These are phyloP conservation scores for Sipha maydis DNA, from an alignment of 2,888 invertebrate genomes.

Conservation along the genomic window DNA sequence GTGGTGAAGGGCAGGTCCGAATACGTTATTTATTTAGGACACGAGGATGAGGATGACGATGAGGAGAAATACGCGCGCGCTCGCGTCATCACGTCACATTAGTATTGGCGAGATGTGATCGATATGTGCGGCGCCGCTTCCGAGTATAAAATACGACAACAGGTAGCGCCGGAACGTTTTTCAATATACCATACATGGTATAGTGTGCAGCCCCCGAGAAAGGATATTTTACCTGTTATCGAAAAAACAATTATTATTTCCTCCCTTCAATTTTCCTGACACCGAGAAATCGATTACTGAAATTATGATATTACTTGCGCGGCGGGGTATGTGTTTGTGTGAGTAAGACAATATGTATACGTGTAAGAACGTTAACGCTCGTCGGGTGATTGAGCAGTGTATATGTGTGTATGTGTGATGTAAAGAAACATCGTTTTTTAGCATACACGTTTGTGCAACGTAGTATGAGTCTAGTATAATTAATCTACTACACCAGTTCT, in stretches of 20 bases:
- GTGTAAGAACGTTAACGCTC: too few species aligned
- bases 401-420: too few species aligned
- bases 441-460: too few species aligned
- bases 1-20: not conserved
- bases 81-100: slow-evolving; percentile 16
- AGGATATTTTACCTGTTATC: not conserved
- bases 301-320: not conserved
- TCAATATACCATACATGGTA: too few species aligned
- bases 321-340: too few species aligned
- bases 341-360: too few species aligned
- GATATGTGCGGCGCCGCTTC: not conserved
- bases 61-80: not conserved
- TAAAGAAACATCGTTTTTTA: too few species aligned
- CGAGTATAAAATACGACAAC: not conserved
- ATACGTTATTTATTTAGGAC: slow-evolving; percentile 38
- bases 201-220: not conserved
- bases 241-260: not conserved
- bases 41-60: too few species aligned
- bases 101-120: not conserved
- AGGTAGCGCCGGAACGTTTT: not conserved
- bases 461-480: too few species aligned
- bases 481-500: too few species aligned
- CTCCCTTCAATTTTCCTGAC: not conserved
- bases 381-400: too few species aligned
- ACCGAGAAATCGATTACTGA: not conserved